A percentile compares a stretch with the other conserved stretches of the same genome.
Conservation (phyloP, 2,797 vertebrate genomes). For the Oreonectes daqikongensis region DNA sequence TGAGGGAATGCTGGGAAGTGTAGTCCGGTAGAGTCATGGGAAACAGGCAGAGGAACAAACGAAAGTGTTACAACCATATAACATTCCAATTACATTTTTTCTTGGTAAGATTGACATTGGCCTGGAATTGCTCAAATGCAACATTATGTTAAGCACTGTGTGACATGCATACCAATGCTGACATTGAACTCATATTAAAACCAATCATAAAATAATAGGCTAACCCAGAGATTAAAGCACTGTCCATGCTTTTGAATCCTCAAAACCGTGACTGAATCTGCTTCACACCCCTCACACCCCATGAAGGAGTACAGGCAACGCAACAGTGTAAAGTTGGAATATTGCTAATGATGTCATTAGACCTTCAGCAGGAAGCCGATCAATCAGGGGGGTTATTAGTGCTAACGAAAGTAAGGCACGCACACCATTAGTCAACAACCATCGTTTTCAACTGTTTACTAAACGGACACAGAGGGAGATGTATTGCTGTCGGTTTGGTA, state of each 20-base stretch:
- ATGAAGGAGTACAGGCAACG: conserved; percentile 18
- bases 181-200: neutral
- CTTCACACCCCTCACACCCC: neutral
- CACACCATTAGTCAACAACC: conserved; percentile 28
- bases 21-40: too few species aligned
- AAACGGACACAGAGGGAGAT: conserved; percentile 14
- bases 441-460: conserved; percentile 22
- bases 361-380: conserved; percentile 64
- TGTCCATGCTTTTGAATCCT: neutral
- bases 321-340: conserved; percentile 52
- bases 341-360: conserved; percentile 76
- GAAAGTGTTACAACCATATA: too few species aligned
- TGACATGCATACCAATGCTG: neutral
- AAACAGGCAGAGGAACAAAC: too few species aligned
- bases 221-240: neutral
- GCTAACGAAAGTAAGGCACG: conserved; percentile 68
- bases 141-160: neutral
- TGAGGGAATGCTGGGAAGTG: too few species aligned
- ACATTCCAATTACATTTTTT: too few species aligned
- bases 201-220: neutral
- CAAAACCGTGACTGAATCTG: neutral
- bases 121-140: too few species aligned
- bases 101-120: too few species aligned
- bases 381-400: conserved; percentile 76
- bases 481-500: conserved; percentile 37